A percentile compares a stretch with the other conserved stretches of the same genome.
Conservation (phyloP, 2,888 invertebrate genomes). For the Chrysolina oricalcia region DNA sequence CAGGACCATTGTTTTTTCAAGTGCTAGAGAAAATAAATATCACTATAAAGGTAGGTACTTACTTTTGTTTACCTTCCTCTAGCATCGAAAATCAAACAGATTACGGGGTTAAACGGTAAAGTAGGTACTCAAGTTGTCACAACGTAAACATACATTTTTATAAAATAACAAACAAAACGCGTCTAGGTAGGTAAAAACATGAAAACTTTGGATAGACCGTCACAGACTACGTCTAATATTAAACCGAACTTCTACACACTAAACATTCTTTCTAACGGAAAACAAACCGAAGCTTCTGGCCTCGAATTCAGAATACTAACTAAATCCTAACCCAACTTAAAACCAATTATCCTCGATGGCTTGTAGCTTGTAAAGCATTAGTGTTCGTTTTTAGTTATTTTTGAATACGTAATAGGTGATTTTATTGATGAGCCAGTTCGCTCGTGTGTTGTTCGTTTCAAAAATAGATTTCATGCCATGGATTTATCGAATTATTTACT, state of each 20-base stretch:
- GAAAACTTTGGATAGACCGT: background rate
- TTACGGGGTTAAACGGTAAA: background rate
- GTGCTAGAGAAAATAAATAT: no score
- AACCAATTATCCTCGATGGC: background rate
- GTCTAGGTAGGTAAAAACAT: background rate
- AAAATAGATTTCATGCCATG: background rate
- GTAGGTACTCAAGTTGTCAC: background rate
- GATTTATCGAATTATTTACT: no score
- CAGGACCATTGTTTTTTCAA: background rate
- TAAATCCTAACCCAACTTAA: background rate
- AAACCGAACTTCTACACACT: background rate
- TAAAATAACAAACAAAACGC: background rate
- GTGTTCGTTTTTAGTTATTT: background rate
- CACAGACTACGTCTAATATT: background rate
- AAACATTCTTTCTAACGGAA: background rate
- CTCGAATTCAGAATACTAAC: background rate
- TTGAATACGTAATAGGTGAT: background rate
- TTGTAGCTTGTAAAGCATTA: background rate
- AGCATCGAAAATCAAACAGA: background rate
- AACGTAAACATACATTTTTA: background rate
- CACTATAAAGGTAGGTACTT: background rate
- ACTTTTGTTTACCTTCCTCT: background rate
- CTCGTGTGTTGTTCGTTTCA: background rate
- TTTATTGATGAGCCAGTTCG: background rate
- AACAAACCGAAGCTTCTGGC: no score